Evolutionary conservation across 2,113 vertebrate genomes (phyloP).

Genomic region (Zingel zingel): DNA sequence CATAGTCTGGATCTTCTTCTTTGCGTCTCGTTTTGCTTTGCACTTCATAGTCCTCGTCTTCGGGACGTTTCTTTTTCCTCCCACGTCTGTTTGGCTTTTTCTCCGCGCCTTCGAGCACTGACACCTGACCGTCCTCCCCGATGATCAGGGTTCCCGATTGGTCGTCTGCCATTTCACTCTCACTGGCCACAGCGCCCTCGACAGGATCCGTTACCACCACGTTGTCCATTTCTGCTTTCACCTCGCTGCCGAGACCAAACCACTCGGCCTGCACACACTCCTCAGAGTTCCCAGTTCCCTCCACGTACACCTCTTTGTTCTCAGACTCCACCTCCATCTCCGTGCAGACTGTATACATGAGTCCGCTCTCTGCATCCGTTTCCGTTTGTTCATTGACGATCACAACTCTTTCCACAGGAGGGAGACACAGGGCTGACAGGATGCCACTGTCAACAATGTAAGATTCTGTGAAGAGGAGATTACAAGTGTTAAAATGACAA

Average conservation of each 20-base stretch:
- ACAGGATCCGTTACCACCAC: slow-evolving; percentile 28
- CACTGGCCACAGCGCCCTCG: slow-evolving; percentile 27
- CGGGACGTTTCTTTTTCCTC: slow-evolving; percentile 61
- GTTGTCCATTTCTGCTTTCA: slow-evolving; percentile 62
- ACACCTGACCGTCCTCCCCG: slow-evolving; percentile 74
- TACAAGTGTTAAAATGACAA: background rate
- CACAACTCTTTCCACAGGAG: slow-evolving; percentile 72
- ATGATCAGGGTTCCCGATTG: slow-evolving; percentile 70
- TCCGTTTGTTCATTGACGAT: slow-evolving; percentile 69
- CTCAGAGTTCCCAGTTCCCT: slow-evolving; percentile 24
- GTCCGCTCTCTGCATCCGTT: slow-evolving; percentile 43
- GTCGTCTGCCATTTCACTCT: slow-evolving; percentile 31
- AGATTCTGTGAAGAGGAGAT: slow-evolving; percentile 59
- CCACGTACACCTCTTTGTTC: slow-evolving; percentile 60
- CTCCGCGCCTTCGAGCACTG: slow-evolving; percentile 38
- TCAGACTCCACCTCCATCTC: slow-evolving; percentile 80
- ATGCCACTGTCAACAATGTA: slow-evolving; percentile 74
- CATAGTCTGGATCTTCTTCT: slow-evolving; percentile 37
- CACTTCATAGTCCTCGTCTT: slow-evolving; percentile 54
- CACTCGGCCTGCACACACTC: slow-evolving; percentile 53
- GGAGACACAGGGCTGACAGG: slow-evolving; percentile 76
- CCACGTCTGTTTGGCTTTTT: slow-evolving; percentile 62
- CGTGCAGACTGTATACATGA: slow-evolving; percentile 72
- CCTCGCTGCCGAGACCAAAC: slow-evolving; percentile 53
- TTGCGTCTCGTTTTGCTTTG: background rate